Conservation (phyloP, 2,113 vertebrate species). For the Oreocharis arfaki region DNA sequence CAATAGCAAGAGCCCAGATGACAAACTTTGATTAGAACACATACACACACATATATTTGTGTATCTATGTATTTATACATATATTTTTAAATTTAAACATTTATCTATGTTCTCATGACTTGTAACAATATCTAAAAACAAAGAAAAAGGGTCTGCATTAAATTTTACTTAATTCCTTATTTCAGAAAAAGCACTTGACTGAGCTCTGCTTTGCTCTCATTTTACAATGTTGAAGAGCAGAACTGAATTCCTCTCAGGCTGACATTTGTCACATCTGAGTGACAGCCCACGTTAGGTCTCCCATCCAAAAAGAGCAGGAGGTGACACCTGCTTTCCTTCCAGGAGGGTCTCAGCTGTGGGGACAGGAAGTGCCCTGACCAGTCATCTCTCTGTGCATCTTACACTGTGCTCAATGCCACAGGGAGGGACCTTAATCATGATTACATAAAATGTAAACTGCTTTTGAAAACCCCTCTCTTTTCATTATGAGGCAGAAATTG, state of each 20-base stretch:
- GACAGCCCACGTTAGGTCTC: background rate
- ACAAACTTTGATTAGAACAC: background rate
- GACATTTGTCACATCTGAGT: background rate
- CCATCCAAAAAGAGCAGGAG: background rate
- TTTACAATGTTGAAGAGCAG: background rate
- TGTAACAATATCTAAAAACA: background rate
- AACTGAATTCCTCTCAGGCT: background rate
- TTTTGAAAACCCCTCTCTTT: background rate
- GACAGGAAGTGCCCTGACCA: background rate
- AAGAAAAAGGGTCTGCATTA: background rate
- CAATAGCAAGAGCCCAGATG: background rate
- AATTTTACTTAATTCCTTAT: background rate
- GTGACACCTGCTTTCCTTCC: background rate
- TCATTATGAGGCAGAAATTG: background rate
- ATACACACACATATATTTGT: fast-evolving
- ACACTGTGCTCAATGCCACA: background rate
- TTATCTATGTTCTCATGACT: background rate
- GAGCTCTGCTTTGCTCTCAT: background rate
- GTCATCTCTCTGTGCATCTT: background rate
- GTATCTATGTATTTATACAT: fast-evolving
- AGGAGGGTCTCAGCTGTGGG: background rate
- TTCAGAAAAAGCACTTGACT: background rate
- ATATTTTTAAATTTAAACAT: background rate
- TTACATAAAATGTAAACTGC: background rate
- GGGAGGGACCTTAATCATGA: background rate